phyloP scores from a whole-genome alignment of 2,888 invertebrate species.

The Terebella lapidaria region DNA sequence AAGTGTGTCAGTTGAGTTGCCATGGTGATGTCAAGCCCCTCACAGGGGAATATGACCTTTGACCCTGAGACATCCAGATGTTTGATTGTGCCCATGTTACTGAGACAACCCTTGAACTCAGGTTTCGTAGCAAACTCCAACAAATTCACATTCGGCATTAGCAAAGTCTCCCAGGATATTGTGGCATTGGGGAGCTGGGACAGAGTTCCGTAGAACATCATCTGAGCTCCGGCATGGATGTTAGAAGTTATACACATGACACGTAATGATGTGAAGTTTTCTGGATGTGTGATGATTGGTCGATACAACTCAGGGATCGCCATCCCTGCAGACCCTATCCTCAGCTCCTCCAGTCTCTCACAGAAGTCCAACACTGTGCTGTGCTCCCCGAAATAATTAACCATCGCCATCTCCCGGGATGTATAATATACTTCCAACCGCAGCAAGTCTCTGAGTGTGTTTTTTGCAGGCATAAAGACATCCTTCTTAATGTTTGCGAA shows the following conservation, averaged over 20 bases:
- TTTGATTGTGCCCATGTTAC: slow-evolving; percentile 27
- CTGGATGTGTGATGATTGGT: slow-evolving; percentile 37
- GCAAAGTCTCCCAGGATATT: slow-evolving; percentile 31
- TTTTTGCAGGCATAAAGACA: slow-evolving; percentile 33
- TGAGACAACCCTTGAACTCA: slow-evolving; percentile 30
- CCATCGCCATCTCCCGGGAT: slow-evolving; percentile 30
- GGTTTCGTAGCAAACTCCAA: slow-evolving; percentile 30
- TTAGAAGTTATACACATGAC: slow-evolving; percentile 42
- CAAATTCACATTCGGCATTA: slow-evolving; percentile 39
- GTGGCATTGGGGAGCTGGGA: slow-evolving; percentile 36
- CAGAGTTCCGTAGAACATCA: slow-evolving; percentile 47
- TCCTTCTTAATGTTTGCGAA: slow-evolving; percentile 42
- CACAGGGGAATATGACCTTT: slow-evolving; percentile 29
- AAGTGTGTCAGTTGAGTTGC: slow-evolving; percentile 22
- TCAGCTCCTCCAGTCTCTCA: slow-evolving; percentile 36
- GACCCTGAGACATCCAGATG: slow-evolving; percentile 33
- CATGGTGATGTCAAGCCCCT: slow-evolving; percentile 21
- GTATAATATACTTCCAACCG: slow-evolving; percentile 39
- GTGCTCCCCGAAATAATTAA: slow-evolving; percentile 39
- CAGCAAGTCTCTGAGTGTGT: slow-evolving; percentile 30
- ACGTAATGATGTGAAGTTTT: slow-evolving; percentile 34
- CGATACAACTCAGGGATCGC: slow-evolving; percentile 42
- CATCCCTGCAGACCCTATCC: slow-evolving; percentile 42
- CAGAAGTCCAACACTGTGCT: slow-evolving; percentile 43
- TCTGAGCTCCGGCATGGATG: slow-evolving; percentile 44